Conservation (phyloP, 2,113 vertebrate species). For the Epinephelus cyanopodus region DNA sequence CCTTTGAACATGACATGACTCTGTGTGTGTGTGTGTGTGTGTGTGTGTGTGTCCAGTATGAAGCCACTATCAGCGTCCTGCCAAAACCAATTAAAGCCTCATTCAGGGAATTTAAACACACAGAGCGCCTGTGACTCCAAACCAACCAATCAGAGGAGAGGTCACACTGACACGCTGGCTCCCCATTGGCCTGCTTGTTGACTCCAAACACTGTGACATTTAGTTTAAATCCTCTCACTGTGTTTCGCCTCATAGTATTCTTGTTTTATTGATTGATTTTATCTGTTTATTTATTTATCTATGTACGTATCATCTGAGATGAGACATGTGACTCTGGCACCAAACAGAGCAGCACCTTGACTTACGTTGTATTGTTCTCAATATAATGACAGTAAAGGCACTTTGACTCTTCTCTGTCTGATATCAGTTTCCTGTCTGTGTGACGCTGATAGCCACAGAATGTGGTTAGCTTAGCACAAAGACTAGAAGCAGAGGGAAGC, state of each 20-base stretch:
- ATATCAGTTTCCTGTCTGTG: too few relatives aligned
- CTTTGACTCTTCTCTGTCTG: too few relatives aligned
- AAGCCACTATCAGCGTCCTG: conserved; percentile 48
- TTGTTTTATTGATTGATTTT: too few relatives aligned
- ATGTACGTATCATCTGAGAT: too few relatives aligned
- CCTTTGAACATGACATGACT: conserved; percentile 58
- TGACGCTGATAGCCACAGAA: too few relatives aligned
- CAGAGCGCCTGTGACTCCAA: conserved; percentile 11
- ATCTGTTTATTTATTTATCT: too few relatives aligned
- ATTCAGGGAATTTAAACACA: conserved; percentile 45
- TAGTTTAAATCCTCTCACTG: background rate
- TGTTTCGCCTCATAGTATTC: background rate
- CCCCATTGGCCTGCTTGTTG: conserved; percentile 38
- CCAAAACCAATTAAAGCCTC: conserved; percentile 59
- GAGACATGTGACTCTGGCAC: too few relatives aligned
- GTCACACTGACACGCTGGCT: conserved; percentile 32
- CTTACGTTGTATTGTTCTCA: too few relatives aligned
- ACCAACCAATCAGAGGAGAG: conserved; percentile 63
- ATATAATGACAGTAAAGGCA: too few relatives aligned
- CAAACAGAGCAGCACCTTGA: too few relatives aligned
- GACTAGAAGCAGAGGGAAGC: too few relatives aligned
- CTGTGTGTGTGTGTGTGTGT: conserved; percentile 12
- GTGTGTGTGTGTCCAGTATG: conserved; percentile 14
- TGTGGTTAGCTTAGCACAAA: too few relatives aligned
- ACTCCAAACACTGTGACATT: conserved; percentile 2